Percentiles rank a stretch among this genome's conserved stretches.
phyloP scores from a whole-genome alignment of 1,140 invertebrate genomes.

The Archegozetes longisetosus region DNA sequence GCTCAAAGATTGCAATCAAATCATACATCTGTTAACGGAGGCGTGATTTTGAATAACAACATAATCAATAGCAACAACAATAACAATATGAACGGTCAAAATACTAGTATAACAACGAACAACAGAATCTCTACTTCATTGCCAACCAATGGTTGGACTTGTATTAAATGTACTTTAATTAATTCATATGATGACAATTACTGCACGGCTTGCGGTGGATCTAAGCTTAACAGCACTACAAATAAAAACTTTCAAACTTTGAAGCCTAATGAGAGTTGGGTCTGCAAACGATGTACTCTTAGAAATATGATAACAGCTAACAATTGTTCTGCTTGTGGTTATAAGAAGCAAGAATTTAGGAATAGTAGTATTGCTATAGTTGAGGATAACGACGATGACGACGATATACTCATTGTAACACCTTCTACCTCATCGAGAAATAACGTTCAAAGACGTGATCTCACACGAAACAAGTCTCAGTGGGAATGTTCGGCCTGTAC shows the following conservation, averaged over 20 bases:
- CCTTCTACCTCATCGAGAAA: not conserved
- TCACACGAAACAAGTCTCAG: constrained; percentile 10
- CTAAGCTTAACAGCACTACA: constrained; percentile 43
- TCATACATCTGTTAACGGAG: not conserved
- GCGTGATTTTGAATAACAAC: not conserved
- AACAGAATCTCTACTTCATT: constrained; percentile 9
- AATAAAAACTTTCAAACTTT: constrained; percentile 20
- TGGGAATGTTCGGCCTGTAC: constrained; percentile 29
- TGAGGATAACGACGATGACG: not conserved
- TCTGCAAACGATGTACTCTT: constrained; percentile 56
- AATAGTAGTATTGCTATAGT: not conserved
- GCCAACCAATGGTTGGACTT: constrained; percentile 47
- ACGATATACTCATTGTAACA: too few relatives aligned
- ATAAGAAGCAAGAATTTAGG: not conserved
- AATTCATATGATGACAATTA: constrained; percentile 48
- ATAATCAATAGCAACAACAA: constrained; percentile 1
- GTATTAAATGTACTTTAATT: constrained; percentile 67
- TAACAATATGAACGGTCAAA: not conserved
- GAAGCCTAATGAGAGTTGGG: constrained; percentile 52
- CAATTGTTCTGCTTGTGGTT: not conserved
- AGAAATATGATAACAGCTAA: constrained; percentile 44
- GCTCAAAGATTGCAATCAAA: not conserved
- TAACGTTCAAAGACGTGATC: not conserved
- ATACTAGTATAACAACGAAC: constrained; percentile 5
- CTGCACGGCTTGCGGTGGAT: constrained; percentile 66